These are phyloP conservation scores for Dugesia japonica DNA, from an alignment of 2,888 invertebrate genomes.

Conservation along the genomic window DNA sequence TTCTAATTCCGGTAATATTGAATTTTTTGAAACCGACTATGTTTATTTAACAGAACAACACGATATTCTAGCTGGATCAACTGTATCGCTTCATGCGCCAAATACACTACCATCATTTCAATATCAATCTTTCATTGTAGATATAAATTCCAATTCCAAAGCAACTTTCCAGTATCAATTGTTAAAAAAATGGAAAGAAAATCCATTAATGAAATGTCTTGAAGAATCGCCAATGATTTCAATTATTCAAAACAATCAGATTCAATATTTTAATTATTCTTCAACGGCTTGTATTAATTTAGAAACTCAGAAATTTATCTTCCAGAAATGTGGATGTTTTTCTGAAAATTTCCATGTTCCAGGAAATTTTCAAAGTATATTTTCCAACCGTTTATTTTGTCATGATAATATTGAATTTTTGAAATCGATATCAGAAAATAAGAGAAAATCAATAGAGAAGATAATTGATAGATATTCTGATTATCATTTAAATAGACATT, in stretches of 20 bases:
- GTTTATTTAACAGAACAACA: not conserved
- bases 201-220: not conserved
- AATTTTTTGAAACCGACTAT: not conserved
- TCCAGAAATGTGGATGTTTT: not conserved
- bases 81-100: not conserved
- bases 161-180: not conserved
- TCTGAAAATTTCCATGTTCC: not conserved
- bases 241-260: not conserved
- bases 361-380: not conserved
- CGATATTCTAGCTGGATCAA: not conserved
- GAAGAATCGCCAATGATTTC: not conserved
- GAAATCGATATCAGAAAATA: not conserved
- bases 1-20: not conserved
- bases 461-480: not conserved
- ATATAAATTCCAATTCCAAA: not conserved
- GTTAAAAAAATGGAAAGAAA: not conserved
- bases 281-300: not conserved
- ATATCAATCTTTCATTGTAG: not conserved
- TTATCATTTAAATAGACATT: not conserved
- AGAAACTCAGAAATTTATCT: not conserved
- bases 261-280: not conserved
- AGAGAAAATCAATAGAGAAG: not conserved
- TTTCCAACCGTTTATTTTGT: not conserved
- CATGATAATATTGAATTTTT: not conserved
- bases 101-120: not conserved